Conservation (phyloP, 2,888 invertebrate genomes). For the Melinopterus prodromus region DNA sequence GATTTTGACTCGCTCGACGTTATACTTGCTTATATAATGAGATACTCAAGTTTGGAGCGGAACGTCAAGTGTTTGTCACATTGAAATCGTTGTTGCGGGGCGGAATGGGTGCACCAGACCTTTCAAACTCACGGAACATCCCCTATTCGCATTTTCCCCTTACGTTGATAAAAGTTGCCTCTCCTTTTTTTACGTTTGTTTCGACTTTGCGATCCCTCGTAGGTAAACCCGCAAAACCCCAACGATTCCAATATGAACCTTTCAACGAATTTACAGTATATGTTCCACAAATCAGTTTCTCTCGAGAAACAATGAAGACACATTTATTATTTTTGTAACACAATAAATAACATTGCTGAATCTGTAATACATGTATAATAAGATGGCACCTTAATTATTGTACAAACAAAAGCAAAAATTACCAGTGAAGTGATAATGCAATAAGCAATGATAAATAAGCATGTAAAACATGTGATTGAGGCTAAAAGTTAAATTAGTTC, state of each 20-base stretch:
- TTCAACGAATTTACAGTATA: not conserved
- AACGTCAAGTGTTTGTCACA: conserved; percentile 47
- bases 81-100: conserved; percentile 40
- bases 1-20: conserved; percentile 46
- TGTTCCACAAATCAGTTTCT: not conserved
- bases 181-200: not conserved
- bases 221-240: not conserved
- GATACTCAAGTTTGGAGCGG: conserved; percentile 47
- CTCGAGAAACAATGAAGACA: not conserved
- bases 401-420: too few relatives aligned
- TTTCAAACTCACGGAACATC: not conserved
- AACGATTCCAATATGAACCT: not conserved
- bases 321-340: too few relatives aligned
- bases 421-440: too few relatives aligned
- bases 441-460: too few relatives aligned
- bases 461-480: too few relatives aligned
- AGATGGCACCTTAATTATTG: too few relatives aligned
- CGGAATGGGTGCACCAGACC: conserved; percentile 28
- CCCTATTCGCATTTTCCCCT: not conserved
- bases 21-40: conserved; percentile 49
- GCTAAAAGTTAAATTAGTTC: too few relatives aligned
- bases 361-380: too few relatives aligned
- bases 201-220: not conserved
- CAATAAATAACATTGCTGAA: too few relatives aligned
- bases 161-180: not conserved